Evolutionary conservation across 1,140 invertebrate genomes (phyloP), one percentile per base, ranked within the genome.

Genomic region (Danaus plexippus): DNA sequence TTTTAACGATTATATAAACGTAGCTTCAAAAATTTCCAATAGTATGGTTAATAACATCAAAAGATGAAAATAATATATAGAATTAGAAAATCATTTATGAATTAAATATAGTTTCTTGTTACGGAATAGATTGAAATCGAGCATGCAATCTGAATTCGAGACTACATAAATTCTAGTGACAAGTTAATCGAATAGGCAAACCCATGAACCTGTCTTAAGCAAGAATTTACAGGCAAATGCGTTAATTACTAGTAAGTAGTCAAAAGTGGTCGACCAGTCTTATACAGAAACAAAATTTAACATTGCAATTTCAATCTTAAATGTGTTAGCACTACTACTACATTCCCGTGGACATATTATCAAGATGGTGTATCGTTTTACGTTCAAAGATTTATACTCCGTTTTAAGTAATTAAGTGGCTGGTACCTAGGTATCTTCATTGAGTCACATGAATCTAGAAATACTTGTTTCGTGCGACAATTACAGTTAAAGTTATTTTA

Each of bases 381-480:
- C 40, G 61, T 59, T 56, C 57, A 11, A 61, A 63, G 64, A 63
- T 57, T 56, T 65, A 66, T 63, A 69, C 66, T 68, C 57, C 56
- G 57, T 68, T 59, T 59, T 61, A 49, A 73, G 70, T 69, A 74
- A 77, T 77, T 75, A 77, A 77, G 69, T 63, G 59, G 60, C 62
- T 63, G 43, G 61, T 50, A 59, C 49, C 56, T 62, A 67, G 57
- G 59, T 67, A 68, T 74, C 68, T 76, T 66, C 64, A 67, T 74
- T 74, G 52, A 67, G 55, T 70, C 61, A 58, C 63, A 66, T 64
- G 63, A 59, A 69, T 70, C 67, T 63, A 53, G 71, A 62, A 70
- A 71, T 61, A 71, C 73, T 55, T 54, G 71, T 74, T 72, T 52
- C 47, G 43, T 50, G 60, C 57, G 67, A 72, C 73, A 71, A 77